These are phyloP conservation scores for Oreochromis grahami DNA, from an alignment of 2,797 vertebrate genomes.

Conservation along the genomic window DNA sequence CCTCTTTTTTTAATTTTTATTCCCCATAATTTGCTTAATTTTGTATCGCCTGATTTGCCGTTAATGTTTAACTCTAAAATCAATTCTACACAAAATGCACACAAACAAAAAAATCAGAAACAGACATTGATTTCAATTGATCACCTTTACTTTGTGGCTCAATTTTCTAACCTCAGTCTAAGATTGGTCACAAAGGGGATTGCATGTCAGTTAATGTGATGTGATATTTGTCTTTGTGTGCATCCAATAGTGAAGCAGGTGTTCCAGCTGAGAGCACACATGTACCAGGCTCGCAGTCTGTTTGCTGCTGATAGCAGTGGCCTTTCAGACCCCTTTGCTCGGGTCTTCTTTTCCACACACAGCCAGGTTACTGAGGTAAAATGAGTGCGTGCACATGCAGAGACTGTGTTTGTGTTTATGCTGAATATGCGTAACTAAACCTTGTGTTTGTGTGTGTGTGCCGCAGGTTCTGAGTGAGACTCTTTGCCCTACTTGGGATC, in stretches of 20 bases:
- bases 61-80: background rate
- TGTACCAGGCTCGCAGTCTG: slow-evolving; percentile 96
- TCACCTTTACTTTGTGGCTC: background rate
- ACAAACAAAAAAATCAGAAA: background rate
- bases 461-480: slow-evolving; percentile 91
- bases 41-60: fast-evolving
- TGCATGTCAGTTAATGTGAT: background rate
- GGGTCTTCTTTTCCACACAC: slow-evolving; percentile 96
- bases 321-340: slow-evolving; percentile 93
- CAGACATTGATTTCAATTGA: background rate
- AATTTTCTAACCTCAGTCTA: background rate
- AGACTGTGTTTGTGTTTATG: background rate
- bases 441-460: background rate
- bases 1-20: background rate
- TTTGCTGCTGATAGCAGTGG: slow-evolving; percentile 95
- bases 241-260: slow-evolving; percentile 88
- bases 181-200: background rate
- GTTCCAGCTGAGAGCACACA: slow-evolving; percentile 95
- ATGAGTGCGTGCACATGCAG: background rate
- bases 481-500: slow-evolving; percentile 96
- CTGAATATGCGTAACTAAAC: background rate
- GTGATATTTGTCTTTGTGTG: background rate
- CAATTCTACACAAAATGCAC: background rate
- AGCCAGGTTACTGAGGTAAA: slow-evolving; percentile 95
- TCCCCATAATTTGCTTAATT: background rate